Conservation (phyloP, 2,888 invertebrate species). For the Polymixis lichenea region DNA sequence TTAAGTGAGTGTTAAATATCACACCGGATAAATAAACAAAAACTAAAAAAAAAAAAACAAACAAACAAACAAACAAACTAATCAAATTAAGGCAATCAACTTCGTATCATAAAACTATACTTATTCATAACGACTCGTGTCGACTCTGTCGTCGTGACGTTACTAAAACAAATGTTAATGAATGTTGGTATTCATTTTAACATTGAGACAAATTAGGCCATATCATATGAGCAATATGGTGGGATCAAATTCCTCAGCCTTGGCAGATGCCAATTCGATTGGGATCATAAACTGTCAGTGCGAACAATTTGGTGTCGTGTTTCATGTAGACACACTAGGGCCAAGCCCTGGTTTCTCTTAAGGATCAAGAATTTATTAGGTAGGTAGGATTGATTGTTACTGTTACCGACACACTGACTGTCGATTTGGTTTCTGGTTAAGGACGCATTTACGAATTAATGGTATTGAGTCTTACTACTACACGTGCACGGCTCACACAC, state of each 20-base stretch:
- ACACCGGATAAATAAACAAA: too few relatives aligned
- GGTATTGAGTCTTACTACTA: too few relatives aligned
- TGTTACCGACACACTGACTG: too few relatives aligned
- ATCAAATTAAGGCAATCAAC: background rate
- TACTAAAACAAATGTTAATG: constrained; percentile 42
- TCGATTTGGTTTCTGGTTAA: too few relatives aligned
- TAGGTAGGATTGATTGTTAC: too few relatives aligned
- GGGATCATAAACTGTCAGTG: constrained; percentile 54
- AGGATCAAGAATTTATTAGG: background rate
- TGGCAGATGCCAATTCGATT: constrained; percentile 64
- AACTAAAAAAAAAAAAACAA: too few relatives aligned
- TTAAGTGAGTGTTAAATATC: too few relatives aligned
- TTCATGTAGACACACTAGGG: constrained; percentile 39
- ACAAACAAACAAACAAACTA: too few relatives aligned
- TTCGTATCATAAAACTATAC: background rate
- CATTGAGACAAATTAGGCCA: constrained; percentile 64
- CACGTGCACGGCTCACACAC: too few relatives aligned
- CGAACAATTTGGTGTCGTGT: constrained; percentile 51
- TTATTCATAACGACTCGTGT: constrained; percentile 29
- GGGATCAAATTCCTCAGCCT: constrained; percentile 71
- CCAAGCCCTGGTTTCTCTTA: constrained; percentile 26
- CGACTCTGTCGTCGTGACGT: too few relatives aligned
- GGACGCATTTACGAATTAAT: too few relatives aligned
- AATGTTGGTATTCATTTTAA: constrained; percentile 34
- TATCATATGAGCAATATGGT: constrained; percentile 46